Conservation (phyloP, 2,113 vertebrate species). For the Capra hircus region DNA sequence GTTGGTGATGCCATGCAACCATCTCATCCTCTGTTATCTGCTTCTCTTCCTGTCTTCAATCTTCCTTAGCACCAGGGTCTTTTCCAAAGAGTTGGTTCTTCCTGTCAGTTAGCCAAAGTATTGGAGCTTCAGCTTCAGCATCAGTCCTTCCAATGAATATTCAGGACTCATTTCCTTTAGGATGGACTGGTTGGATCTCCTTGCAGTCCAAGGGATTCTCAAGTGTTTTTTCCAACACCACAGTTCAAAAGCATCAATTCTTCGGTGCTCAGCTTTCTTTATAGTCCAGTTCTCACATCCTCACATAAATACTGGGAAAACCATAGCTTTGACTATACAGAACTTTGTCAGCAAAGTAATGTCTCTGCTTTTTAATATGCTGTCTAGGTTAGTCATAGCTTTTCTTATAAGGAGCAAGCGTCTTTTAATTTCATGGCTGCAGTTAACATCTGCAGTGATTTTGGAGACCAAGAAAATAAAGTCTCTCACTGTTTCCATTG, state of each 20-base stretch:
- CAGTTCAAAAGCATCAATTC: neutral
- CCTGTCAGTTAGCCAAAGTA: neutral
- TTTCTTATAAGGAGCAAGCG: neutral
- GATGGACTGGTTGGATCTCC: neutral
- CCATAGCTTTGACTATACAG: neutral
- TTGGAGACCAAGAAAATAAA: neutral
- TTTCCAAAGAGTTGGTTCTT: neutral
- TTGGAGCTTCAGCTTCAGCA: neutral
- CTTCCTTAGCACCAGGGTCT: neutral
- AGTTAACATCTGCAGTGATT: neutral
- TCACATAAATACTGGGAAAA: neutral
- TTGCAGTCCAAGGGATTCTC: neutral
- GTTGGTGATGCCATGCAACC: neutral
- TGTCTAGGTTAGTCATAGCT: neutral
- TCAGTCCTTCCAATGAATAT: neutral
- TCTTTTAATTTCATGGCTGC: neutral
- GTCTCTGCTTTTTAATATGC: neutral
- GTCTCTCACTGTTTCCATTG: neutral
- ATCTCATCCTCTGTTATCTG: rapidly evolving
- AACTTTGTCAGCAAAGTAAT: neutral
- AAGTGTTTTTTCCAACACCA: neutral
- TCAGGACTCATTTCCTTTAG: neutral
- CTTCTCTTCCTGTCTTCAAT: neutral
- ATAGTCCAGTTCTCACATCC: neutral
- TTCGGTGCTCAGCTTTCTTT: neutral